Base-by-base conservation (phyloP, 1,140 invertebrate genomes). In the Calliopsis andreniformis region DNA sequence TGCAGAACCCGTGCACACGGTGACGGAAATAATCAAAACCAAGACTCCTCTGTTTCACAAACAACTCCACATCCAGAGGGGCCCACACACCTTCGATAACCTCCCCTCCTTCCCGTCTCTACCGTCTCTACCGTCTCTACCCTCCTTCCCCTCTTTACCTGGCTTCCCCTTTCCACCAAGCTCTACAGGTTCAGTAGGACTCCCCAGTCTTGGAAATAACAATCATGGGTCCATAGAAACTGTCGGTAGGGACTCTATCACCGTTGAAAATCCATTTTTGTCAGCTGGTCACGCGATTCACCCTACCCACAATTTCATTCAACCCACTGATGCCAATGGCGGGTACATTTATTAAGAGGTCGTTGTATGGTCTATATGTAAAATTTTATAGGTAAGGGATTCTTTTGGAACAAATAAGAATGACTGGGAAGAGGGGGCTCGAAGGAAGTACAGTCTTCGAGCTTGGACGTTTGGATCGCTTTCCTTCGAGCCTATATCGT, bases 341-440 rank as follows among this genome's bases (percentile, higher is more conserved):
- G 90, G 88, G 25, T 92, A 92, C 63, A 53, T 90, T 18, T 92
- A 92, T 28, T 80, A 47, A 55, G 45, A 5, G 2, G 2, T 2
- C 4, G 20, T 64, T 66, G 7, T 5, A 35, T 28, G 16, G 5
- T 10, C 2, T 12, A 51, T 23, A 0, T 49, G 47, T 23, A 23
- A 2, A 25, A 23, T 51, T 47, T 47, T 43, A 8, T n/a, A 8
- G 47, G 3, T 10, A 23, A 23, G 47, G n/a, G 18, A 49, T 49
- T 6, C 3, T 4, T 0, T 23, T 23, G 20, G 20, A 49, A 3
- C 3, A 23, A 49, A n/a, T 6, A 14, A 23, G 8, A 3, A n/a
- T 23, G 20, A 23, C 20, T n/a, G 5, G 8, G 7, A 49, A n/a
- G 47, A 49, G 2, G 47, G 20, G 4, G 8, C 20, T 39, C 10